A percentile compares a stretch with the other conserved stretches of the same genome.
Conservation (phyloP, 2,797 vertebrate species). For the Hydrolagus colliei region DNA sequence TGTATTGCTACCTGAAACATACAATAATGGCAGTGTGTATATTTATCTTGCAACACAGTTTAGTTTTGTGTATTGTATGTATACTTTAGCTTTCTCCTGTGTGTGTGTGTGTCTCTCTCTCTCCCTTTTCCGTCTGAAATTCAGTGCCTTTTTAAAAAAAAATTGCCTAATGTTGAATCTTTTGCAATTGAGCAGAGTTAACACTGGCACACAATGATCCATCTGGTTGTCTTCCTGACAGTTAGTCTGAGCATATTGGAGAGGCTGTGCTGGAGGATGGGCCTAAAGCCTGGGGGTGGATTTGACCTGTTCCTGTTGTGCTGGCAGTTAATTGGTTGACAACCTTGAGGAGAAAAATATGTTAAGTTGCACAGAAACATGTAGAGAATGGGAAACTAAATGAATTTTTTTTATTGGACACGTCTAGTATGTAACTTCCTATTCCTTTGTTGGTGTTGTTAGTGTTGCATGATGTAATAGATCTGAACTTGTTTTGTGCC, state of each 20-base stretch:
- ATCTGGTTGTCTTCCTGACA: background rate
- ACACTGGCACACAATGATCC: background rate
- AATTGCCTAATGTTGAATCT: background rate
- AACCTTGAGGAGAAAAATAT: background rate
- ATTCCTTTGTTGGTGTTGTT: no score
- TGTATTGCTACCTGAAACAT: background rate
- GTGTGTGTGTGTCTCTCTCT: background rate
- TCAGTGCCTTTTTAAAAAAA: background rate
- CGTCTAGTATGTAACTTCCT: no score
- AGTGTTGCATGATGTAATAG: no score
- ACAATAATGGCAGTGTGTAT: background rate
- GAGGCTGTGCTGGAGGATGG: background rate
- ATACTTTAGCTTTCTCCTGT: background rate
- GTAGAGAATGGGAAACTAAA: background rate
- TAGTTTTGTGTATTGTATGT: no score
- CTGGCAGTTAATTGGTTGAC: background rate
- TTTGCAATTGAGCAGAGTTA: background rate
- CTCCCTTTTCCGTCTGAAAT: background rate
- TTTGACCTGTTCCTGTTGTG: background rate
- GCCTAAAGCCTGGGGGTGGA: background rate
- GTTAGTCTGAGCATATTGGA: no score
- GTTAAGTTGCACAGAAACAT: background rate
- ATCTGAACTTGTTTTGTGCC: no score
- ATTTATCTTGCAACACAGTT: background rate
- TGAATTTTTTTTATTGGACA: background rate